These are phyloP conservation scores for Pogona vitticeps DNA, from an alignment of 2,113 vertebrate genomes.

Conservation along the genomic window DNA sequence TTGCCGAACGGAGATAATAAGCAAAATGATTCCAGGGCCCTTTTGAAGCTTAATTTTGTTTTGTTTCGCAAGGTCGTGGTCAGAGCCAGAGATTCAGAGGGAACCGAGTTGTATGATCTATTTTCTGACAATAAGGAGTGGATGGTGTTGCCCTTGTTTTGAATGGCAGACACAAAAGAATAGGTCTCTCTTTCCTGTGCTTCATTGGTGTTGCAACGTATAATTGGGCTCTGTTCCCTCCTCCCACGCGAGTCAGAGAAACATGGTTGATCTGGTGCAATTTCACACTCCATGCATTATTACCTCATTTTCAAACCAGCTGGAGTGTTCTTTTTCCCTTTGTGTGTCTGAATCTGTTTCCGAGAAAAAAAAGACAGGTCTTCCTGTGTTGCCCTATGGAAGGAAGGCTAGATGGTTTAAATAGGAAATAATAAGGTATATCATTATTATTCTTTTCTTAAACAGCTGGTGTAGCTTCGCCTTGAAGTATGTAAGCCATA, in stretches of 20 bases:
- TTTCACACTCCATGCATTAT: not conserved
- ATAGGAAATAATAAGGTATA: not conserved
- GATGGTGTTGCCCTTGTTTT: not conserved
- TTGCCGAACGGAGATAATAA: not conserved
- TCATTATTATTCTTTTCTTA: not conserved
- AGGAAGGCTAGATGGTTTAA: not conserved
- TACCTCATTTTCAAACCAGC: not conserved
- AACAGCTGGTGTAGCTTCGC: not conserved
- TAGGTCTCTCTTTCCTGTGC: not conserved
- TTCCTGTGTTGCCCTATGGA: not conserved
- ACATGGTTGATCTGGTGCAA: conserved; percentile 12
- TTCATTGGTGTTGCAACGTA: not conserved
- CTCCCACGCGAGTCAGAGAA: not conserved
- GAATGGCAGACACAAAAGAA: not conserved
- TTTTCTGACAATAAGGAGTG: not conserved
- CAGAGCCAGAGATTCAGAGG: not conserved
- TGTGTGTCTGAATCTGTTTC: not conserved
- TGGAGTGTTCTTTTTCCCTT: not conserved
- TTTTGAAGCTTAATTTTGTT: conserved; percentile 3
- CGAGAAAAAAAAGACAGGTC: not conserved
- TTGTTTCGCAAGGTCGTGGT: not conserved
- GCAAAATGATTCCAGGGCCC: not conserved
- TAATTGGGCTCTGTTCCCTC: not conserved
- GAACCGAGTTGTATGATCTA: not conserved
- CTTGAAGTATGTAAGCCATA: not conserved